These are phyloP conservation scores for Chitala chitala DNA, from an alignment of 2,113 vertebrate species.

Conservation along the genomic window DNA sequence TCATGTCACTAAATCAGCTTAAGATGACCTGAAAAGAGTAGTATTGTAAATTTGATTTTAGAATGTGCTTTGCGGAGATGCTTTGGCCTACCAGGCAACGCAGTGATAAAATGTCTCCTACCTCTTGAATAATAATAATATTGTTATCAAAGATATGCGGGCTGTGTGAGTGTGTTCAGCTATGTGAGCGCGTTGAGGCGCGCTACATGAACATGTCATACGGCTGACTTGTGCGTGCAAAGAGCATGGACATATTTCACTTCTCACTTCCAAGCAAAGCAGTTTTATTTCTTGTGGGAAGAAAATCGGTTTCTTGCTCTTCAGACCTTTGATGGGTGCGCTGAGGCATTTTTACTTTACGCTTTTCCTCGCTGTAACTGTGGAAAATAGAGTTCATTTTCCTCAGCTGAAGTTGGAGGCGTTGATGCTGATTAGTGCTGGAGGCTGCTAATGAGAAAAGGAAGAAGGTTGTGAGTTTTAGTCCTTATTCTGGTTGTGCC, in stretches of 20 bases:
- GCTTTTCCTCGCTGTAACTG: too few relatives aligned
- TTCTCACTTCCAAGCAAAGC: not conserved
- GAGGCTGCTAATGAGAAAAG: not conserved
- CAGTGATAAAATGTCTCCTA: not conserved
- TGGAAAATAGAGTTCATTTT: not conserved
- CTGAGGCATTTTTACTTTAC: slow-evolving; percentile 3
- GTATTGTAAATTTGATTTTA: not conserved
- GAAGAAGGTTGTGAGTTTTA: not conserved
- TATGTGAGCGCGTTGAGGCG: not conserved
- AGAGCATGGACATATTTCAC: not conserved
- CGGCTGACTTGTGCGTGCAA: not conserved
- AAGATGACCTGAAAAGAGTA: not conserved
- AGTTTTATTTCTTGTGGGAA: not conserved
- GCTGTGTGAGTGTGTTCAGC: too few relatives aligned
- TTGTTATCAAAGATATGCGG: not conserved
- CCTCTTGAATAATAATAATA: not conserved
- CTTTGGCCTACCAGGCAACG: not conserved
- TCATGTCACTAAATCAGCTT: not conserved
- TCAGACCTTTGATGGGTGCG: not conserved
- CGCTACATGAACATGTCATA: not conserved
- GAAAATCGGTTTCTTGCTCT: not conserved
- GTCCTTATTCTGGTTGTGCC: too few relatives aligned
- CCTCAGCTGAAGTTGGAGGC: not conserved
- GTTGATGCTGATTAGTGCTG: not conserved
- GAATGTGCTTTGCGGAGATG: not conserved